Percentiles rank a stretch among this genome's conserved stretches.
Evolutionary conservation across 2,113 vertebrate genomes (phyloP).

Genomic region (Tetrax tetrax): DNA sequence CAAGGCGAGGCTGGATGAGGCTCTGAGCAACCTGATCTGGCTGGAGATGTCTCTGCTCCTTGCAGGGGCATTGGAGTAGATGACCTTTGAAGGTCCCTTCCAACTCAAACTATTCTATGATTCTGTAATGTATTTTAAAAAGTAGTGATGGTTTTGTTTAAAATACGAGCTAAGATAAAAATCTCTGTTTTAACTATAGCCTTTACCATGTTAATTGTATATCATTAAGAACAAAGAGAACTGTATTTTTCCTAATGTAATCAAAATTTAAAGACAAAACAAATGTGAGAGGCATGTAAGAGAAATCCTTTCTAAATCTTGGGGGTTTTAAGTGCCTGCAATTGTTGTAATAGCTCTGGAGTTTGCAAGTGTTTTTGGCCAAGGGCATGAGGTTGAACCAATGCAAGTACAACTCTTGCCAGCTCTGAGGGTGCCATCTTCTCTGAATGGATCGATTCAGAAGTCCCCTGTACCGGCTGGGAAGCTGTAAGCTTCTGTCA

Average conservation of each 20-base stretch:
- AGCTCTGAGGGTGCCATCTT: background rate
- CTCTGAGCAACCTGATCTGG: too few relatives aligned
- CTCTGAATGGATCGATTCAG: rapidly evolving
- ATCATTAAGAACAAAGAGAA: background rate
- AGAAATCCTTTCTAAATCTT: background rate
- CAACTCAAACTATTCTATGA: too few relatives aligned
- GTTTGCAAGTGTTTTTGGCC: background rate
- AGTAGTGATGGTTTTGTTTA: background rate
- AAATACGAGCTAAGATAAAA: background rate
- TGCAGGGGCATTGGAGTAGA: too few relatives aligned
- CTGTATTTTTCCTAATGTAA: background rate
- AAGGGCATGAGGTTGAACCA: background rate
- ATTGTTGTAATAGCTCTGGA: background rate
- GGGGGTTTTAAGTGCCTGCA: background rate
- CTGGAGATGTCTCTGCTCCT: too few relatives aligned
- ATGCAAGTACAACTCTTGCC: background rate
- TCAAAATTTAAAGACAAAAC: background rate
- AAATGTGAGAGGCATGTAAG: background rate
- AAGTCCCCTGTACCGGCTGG: background rate
- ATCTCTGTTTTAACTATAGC: background rate
- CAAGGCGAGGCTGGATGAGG: too few relatives aligned
- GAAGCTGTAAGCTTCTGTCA: background rate
- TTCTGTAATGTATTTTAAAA: background rate
- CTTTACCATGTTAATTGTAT: background rate
- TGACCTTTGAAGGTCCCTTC: too few relatives aligned